Conservation (phyloP, 2,113 vertebrate species). For the Chelonoidis abingdonii region DNA sequence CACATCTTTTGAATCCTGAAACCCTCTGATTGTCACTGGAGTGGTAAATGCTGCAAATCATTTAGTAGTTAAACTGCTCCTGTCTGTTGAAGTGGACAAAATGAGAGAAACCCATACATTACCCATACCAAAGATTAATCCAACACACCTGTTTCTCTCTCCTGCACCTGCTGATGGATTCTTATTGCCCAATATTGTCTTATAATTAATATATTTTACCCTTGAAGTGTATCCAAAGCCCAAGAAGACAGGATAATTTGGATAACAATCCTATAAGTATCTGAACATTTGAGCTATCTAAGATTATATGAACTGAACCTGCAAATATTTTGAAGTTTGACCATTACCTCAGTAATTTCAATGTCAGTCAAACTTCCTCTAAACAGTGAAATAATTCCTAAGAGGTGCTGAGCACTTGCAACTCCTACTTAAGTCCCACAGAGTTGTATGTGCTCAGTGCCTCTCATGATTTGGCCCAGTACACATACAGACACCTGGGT, state of each 20-base stretch:
- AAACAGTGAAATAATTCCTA: background rate
- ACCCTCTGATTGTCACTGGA: background rate
- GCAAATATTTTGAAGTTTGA: background rate
- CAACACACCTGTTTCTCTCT: background rate
- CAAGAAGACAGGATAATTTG: background rate
- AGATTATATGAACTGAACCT: background rate
- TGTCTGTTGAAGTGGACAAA: background rate
- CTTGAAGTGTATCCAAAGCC: background rate
- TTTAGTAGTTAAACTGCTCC: background rate
- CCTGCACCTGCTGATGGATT: background rate
- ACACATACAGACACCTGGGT: background rate
- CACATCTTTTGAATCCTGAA: background rate
- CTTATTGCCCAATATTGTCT: background rate
- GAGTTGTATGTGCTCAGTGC: background rate
- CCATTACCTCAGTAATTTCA: background rate
- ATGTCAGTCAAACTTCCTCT: background rate
- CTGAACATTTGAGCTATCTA: background rate
- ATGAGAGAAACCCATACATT: background rate
- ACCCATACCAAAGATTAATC: background rate
- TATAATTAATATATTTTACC: background rate
- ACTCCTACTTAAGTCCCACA: background rate
- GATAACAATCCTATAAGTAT: background rate
- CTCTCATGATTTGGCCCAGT: background rate
- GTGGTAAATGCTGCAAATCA: background rate
- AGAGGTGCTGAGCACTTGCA: background rate